Base-by-base conservation (phyloP, 2,113 vertebrate genomes). In the Gymnorhina tibicen region DNA sequence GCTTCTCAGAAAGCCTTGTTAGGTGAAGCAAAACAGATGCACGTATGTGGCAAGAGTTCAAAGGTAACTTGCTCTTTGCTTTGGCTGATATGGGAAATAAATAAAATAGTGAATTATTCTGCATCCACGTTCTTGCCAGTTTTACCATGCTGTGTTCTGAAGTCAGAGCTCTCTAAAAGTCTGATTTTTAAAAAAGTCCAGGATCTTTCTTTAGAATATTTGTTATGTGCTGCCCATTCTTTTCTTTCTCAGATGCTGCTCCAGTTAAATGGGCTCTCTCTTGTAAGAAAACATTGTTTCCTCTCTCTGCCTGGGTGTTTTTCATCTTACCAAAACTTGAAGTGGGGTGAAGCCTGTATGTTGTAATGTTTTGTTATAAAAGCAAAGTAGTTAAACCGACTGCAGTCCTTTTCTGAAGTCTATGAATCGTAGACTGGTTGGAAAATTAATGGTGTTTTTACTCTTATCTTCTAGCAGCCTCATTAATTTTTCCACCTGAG, bases 31-130 rank as follows among this genome's bases (percentile, higher is more conserved):
- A 93, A 88, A 33, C 85, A 66, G 63, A 62, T 73, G 60, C 35
- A 63, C 2, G 0, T 39, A n/a, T 86, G 91, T 74, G 35, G 82
- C 39, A 64, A 88, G 64, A 93, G 83, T 92, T 94, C 94, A 92
- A 95, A 96, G 96, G 92, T 88, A 85, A 69, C 49, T 82, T 56
- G 44, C 49, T 93, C 78, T 94, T 93, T 86, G 88, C 63, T 96
- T 93, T 92, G 32, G 37, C 72, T 92, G 83, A 62, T 62, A 46
- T 0, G 8, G 49, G 32, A 85, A 95, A 91, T 82, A 93, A 94
- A 83, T 44, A 83, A 87, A 92, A 91, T 22, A 52, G n/a, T 37
- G 20, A 56, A 53, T 72, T 93, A 64, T 22, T 49, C 44, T 8
- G 4, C 41, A 79, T 32, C 19, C 30, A 21, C 1, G 0, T 75